Conservation (phyloP, 2,888 invertebrate species). For the Dicranocentrus wangi region DNA sequence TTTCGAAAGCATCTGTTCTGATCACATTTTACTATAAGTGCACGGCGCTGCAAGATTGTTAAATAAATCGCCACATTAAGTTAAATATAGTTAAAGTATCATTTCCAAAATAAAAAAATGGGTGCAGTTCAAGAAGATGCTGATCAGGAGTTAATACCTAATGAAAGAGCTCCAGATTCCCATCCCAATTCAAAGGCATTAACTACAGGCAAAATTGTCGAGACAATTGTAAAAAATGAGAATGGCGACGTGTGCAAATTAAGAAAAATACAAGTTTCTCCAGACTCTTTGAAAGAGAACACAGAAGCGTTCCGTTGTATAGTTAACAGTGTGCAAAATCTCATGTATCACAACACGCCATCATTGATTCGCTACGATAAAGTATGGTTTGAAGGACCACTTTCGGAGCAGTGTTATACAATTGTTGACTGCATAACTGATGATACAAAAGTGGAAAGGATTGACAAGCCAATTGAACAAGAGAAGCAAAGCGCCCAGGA, state of each 20-base stretch:
- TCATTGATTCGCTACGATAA: neutral
- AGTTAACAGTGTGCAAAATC: neutral
- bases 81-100: neutral
- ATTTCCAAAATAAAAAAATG: no score
- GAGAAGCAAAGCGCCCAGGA: neutral
- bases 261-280: neutral
- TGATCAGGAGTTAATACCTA: no score
- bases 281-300: neutral
- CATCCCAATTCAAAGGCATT: no score
- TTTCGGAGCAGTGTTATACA: conserved; percentile 1
- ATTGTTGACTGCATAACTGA: neutral
- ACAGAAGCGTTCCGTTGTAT: no score
- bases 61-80: neutral
- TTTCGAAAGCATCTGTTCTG: no score
- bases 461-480: neutral
- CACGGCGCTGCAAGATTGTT: no score
- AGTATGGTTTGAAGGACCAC: conserved; percentile 29
- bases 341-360: neutral
- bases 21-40: no score
- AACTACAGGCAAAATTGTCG: neutral
- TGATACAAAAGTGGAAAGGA: neutral
- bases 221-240: neutral
- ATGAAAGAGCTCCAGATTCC: no score
- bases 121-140: no score
- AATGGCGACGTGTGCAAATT: neutral